These are phyloP conservation scores for Copsychus sechellarum DNA, from an alignment of 2,113 vertebrate genomes.

Conservation along the genomic window DNA sequence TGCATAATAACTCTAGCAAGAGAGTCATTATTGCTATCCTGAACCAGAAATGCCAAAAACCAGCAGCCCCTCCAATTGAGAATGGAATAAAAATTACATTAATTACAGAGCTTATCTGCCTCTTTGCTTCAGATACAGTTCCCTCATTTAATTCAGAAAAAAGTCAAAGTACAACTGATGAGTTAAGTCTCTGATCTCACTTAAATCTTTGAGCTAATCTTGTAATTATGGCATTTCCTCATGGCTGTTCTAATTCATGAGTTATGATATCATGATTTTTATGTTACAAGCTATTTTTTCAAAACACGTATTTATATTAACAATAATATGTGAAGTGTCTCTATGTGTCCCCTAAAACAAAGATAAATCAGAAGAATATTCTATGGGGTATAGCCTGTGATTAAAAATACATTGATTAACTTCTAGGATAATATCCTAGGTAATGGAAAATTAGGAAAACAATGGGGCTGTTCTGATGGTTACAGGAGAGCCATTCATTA, in stretches of 20 bases:
- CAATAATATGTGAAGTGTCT: not conserved
- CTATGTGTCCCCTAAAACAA: not conserved
- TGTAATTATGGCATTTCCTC: not conserved
- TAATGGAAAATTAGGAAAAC: not conserved
- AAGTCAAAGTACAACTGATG: not conserved
- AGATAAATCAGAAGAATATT: slow-evolving; percentile 33
- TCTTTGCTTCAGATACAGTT: not conserved
- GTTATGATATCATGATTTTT: not conserved
- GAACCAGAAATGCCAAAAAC: not conserved
- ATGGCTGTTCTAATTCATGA: not conserved
- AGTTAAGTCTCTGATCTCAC: not conserved
- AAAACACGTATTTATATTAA: not conserved
- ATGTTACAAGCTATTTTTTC: not conserved
- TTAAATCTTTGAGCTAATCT: not conserved
- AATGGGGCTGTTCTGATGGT: not conserved
- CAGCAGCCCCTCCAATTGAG: not conserved
- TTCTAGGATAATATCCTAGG: not conserved
- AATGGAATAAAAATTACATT: not conserved
- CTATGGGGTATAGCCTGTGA: not conserved
- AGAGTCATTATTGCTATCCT: not conserved
- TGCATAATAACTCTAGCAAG: not conserved
- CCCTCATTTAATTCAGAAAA: not conserved
- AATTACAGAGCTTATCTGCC: not conserved
- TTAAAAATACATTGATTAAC: not conserved
- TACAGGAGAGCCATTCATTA: not conserved